Base-by-base conservation (phyloP, 2,797 vertebrate genomes). In the Acipenser transmontanus region DNA sequence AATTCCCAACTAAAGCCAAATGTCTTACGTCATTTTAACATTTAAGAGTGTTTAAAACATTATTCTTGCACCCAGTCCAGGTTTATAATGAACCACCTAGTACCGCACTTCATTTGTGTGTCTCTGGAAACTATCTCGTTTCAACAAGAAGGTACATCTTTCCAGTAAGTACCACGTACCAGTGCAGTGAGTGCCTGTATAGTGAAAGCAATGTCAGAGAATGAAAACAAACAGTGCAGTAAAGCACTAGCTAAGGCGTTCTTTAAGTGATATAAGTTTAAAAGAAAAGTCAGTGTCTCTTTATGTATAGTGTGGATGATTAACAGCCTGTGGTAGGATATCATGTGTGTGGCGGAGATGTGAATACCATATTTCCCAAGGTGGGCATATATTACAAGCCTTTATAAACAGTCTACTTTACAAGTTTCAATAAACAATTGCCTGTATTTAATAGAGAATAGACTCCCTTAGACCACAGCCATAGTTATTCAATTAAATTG, bases 151-250 rank as follows among this genome's bases (percentile, higher is more conserved):
- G 20, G 20, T 2, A 34, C 20, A 34, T 34, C 20, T 34, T 34
- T 34, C 20, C 20, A 34, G 20, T 34, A 34, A 34, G 20, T 34
- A 34, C 20, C 20, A 34, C 3, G 20, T 34, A 34, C 20, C 20
- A 34, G 20, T 34, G 20, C 20, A 34, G 3, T 34, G 20, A 34
- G 20, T 34, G 1, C 20, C 20, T 34, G 20, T 34, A 34, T 34
- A 34, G 20, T 34, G 20, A 34, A 4, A 34, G 20, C 77, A 49
- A 71, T 63, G 6, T 11, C 10, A 57, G 54, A 13, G 6, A 57
- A 6, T 57, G 12, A 13, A 14, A 57, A 57, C 12, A 57, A 57
- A 57, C 11, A n/a, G 6, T 57, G 54, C 7, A 57, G 20, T 34
- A 34, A 34, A 34, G 20, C 20, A 34, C 20, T 34, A 34, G 20